Evolutionary conservation across 2,113 vertebrate genomes (phyloP).

Genomic region (Rhabdomys dilectus): DNA sequence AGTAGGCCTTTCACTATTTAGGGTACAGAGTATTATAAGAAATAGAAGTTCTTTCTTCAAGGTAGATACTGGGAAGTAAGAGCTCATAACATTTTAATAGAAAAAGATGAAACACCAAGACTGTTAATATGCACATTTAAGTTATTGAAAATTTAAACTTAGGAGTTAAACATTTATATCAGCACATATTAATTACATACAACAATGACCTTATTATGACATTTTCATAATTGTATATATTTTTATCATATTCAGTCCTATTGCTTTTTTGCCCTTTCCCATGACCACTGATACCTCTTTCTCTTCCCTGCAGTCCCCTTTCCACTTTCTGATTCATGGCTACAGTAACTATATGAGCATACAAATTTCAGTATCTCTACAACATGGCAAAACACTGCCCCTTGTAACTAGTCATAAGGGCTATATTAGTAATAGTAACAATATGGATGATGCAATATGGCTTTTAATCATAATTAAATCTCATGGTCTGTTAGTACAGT

Average conservation of each 20-base stretch:
- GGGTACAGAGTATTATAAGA: not conserved
- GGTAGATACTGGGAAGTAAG: not conserved
- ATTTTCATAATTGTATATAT: not conserved
- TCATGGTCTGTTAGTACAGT: not conserved
- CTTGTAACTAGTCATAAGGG: not conserved
- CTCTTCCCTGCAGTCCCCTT: not conserved
- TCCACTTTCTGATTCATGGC: not conserved
- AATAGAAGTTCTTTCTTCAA: not conserved
- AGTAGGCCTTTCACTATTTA: not conserved
- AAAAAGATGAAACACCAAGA: not conserved
- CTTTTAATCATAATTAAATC: not conserved
- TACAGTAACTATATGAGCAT: not conserved
- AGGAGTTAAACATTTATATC: not conserved
- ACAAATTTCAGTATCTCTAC: not conserved
- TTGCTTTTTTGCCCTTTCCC: not conserved
- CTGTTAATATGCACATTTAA: not conserved
- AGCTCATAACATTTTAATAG: conserved; percentile 15
- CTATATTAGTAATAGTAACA: not conserved
- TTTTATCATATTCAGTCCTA: not conserved
- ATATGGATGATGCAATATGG: not conserved
- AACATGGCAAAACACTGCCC: not conserved
- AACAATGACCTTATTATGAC: not conserved
- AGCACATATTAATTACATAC: not conserved
- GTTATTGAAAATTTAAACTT: conserved; percentile 24
- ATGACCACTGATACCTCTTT: not conserved